These are phyloP conservation scores for Mus spretus DNA, from an alignment of 2,797 vertebrate genomes.

Conservation along the genomic window DNA sequence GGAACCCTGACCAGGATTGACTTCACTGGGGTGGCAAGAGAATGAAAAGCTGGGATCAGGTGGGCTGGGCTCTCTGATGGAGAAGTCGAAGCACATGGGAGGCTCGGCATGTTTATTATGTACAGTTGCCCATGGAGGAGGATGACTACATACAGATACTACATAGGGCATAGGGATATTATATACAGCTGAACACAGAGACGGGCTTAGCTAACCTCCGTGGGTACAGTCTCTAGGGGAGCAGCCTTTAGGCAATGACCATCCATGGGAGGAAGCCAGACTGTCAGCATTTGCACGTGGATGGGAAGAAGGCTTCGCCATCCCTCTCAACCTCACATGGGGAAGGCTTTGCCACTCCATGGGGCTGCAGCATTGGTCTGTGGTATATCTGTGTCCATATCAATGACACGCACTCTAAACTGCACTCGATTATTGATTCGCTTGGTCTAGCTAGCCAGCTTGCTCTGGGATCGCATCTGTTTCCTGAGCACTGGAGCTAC, in stretches of 20 bases:
- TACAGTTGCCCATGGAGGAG: neutral
- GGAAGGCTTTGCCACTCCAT: neutral
- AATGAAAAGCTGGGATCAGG: too few relatives aligned
- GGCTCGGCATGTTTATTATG: too few relatives aligned
- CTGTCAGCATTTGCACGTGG: neutral
- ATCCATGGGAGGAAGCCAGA: neutral
- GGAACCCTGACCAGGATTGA: neutral
- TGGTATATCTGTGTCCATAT: neutral
- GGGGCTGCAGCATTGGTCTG: neutral
- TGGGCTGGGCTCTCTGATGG: too few relatives aligned
- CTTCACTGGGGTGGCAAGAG: neutral
- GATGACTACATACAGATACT: too few relatives aligned
- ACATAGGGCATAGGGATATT: neutral
- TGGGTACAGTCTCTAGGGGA: neutral
- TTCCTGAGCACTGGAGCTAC: neutral
- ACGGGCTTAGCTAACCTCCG: neutral
- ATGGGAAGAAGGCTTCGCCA: neutral
- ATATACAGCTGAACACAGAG: neutral
- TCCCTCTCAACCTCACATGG: neutral
- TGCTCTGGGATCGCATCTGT: neutral
- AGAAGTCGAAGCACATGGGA: too few relatives aligned
- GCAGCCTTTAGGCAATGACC: neutral
- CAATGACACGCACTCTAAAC: neutral
- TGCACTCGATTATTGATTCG: neutral
- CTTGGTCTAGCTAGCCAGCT: neutral